Evolutionary conservation across 2,797 vertebrate species (phyloP).

Genomic region (Acestrorhynchus altus): DNA sequence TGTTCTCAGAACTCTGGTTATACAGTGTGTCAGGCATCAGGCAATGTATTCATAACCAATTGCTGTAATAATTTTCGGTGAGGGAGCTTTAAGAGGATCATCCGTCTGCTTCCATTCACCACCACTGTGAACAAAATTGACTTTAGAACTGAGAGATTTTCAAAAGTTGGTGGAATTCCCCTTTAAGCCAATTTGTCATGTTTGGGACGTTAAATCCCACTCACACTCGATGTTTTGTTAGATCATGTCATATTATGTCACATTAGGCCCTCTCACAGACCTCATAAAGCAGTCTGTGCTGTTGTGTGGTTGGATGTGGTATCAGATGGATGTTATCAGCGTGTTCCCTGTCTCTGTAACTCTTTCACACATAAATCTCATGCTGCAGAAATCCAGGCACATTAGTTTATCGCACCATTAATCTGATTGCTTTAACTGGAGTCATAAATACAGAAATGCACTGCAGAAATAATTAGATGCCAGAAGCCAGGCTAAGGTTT

Average conservation of each 20-base stretch:
- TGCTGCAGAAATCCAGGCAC: slow-evolving; percentile 52
- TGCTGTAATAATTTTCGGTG: not conserved
- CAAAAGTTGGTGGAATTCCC: not conserved
- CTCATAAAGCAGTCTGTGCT: slow-evolving; percentile 1
- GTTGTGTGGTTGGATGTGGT: slow-evolving; percentile 5
- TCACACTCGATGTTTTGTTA: slow-evolving; percentile 1
- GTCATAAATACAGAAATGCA: slow-evolving; percentile 65
- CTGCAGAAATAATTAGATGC: slow-evolving; percentile 68
- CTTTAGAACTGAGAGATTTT: not conserved
- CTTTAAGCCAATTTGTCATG: not conserved
- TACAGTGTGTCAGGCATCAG: too few species aligned
- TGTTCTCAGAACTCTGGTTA: too few species aligned
- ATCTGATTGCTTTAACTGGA: slow-evolving; percentile 57
- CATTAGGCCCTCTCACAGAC: slow-evolving; percentile 13
- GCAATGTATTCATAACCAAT: too few species aligned
- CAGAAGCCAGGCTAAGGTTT: slow-evolving; percentile 58
- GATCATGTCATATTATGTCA: slow-evolving; percentile 2
- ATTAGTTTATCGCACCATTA: slow-evolving; percentile 68
- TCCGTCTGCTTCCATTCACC: not conserved
- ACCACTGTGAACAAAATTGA: not conserved
- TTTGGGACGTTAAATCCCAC: not conserved
- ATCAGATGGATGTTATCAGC: slow-evolving; percentile 16
- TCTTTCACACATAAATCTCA: slow-evolving; percentile 41
- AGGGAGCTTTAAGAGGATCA: not conserved
- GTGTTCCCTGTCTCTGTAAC: slow-evolving; percentile 18